Percentiles rank a stretch among this genome's conserved stretches.
These are phyloP conservation scores for Rhabdomys pumilio DNA, from an alignment of 2,797 vertebrate species.

Conservation along the genomic window DNA sequence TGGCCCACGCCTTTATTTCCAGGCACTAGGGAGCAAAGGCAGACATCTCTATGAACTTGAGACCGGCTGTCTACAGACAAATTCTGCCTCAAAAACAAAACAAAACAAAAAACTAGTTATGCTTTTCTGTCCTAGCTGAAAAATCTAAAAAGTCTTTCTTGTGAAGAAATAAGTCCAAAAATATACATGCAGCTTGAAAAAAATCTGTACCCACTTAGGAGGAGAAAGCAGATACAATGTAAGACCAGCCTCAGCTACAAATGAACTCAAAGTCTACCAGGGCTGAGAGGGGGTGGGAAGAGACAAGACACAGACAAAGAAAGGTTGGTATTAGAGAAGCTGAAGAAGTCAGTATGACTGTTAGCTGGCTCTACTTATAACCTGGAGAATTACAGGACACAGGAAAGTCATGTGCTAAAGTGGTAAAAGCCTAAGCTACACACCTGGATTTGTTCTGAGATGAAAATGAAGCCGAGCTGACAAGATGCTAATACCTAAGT, in stretches of 20 bases:
- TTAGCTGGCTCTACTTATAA: background rate
- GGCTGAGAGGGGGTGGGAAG: background rate
- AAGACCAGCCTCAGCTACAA: background rate
- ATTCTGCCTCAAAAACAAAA: background rate
- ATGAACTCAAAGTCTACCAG: background rate
- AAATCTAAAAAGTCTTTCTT: background rate
- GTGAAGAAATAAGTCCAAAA: conserved; percentile 55
- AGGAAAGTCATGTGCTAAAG: background rate
- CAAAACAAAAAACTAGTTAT: background rate
- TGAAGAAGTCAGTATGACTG: conserved; percentile 33
- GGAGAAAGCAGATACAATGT: no score
- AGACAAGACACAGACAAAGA: background rate
- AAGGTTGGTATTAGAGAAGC: background rate
- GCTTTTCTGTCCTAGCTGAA: background rate
- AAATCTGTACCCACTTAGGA: background rate
- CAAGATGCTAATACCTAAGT: background rate
- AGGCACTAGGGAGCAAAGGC: background rate
- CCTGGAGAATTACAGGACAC: background rate
- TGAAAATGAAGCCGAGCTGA: conserved; percentile 19
- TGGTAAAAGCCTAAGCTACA: background rate
- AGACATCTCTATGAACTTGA: background rate
- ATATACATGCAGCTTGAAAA: conserved; percentile 17
- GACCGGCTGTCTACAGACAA: background rate
- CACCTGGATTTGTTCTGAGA: conserved; percentile 15
- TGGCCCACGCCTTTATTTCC: background rate